phyloP scores from a whole-genome alignment of 2,113 vertebrate genomes.

The Glaucomys volans region DNA sequence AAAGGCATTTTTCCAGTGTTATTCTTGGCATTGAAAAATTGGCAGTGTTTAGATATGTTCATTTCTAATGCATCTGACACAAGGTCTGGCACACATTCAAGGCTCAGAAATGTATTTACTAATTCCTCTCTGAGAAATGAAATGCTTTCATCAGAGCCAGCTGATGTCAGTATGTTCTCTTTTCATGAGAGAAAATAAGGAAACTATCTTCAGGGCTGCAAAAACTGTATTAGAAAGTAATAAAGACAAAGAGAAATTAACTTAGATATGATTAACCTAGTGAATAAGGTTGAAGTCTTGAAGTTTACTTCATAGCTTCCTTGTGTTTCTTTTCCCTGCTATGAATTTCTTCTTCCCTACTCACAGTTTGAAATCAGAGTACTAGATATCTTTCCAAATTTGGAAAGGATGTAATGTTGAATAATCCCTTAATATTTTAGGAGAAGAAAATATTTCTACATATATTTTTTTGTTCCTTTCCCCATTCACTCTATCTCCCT shows the following conservation, averaged over 20 bases:
- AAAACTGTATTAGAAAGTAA: background rate
- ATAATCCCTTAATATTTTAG: background rate
- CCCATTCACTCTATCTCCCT: background rate
- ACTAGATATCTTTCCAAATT: background rate
- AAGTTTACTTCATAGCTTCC: background rate
- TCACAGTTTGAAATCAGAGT: background rate
- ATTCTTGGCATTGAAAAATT: background rate
- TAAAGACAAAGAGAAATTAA: background rate
- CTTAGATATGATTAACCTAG: background rate
- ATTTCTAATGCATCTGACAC: constrained; percentile 7
- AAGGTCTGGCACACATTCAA: background rate
- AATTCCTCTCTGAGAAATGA: constrained; percentile 22
- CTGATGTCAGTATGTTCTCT: background rate
- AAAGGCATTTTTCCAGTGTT: background rate
- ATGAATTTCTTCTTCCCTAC: background rate
- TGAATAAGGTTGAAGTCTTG: background rate
- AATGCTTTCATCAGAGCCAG: background rate
- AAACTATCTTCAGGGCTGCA: background rate
- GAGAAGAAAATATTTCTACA: background rate
- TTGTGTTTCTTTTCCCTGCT: background rate
- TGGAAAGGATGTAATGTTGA: background rate
- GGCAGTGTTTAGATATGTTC: background rate
- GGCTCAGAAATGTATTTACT: background rate
- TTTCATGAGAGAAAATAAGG: background rate
- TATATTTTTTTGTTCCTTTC: background rate